phyloP scores from a whole-genome alignment of 1,140 invertebrate species.

The Bombus confusus region DNA sequence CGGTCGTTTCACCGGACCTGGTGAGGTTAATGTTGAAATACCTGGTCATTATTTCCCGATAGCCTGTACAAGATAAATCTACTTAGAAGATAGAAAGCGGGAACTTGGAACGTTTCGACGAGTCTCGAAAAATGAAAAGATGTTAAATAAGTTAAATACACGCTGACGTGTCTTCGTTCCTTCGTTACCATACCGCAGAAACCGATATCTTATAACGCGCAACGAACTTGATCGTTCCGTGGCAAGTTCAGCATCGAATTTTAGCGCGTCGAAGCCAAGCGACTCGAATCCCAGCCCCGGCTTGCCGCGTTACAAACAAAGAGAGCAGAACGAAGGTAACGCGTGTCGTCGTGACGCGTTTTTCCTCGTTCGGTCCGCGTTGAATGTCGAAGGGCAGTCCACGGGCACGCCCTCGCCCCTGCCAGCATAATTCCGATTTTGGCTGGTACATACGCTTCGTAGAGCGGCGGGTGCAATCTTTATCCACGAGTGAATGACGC shows the following conservation, averaged over 20 bases:
- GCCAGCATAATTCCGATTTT: constrained; percentile 59
- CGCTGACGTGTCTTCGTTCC: too few relatives aligned
- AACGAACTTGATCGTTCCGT: too few relatives aligned
- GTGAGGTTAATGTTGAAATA: too few relatives aligned
- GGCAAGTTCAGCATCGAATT: not conserved
- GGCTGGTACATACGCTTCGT: constrained; percentile 45
- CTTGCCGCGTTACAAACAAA: not conserved
- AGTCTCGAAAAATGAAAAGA: too few relatives aligned
- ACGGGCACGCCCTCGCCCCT: constrained; percentile 58
- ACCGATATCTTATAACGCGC: too few relatives aligned
- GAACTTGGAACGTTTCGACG: too few relatives aligned
- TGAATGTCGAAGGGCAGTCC: constrained; percentile 41
- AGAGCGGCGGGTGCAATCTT: constrained; percentile 46
- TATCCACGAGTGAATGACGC: constrained; percentile 53
- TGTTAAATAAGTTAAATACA: too few relatives aligned
- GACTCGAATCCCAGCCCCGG: not conserved
- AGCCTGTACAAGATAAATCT: too few relatives aligned
- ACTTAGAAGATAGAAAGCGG: too few relatives aligned
- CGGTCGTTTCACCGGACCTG: too few relatives aligned
- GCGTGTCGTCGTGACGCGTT: constrained; percentile 16
- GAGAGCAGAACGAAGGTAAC: not conserved
- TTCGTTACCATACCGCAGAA: too few relatives aligned
- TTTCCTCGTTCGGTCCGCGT: constrained; percentile 23
- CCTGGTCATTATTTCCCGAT: too few relatives aligned
- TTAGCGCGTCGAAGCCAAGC: not conserved